These are phyloP conservation scores for Otolemur garnettii DNA, from an alignment of 2,113 vertebrate species.

Conservation along the genomic window DNA sequence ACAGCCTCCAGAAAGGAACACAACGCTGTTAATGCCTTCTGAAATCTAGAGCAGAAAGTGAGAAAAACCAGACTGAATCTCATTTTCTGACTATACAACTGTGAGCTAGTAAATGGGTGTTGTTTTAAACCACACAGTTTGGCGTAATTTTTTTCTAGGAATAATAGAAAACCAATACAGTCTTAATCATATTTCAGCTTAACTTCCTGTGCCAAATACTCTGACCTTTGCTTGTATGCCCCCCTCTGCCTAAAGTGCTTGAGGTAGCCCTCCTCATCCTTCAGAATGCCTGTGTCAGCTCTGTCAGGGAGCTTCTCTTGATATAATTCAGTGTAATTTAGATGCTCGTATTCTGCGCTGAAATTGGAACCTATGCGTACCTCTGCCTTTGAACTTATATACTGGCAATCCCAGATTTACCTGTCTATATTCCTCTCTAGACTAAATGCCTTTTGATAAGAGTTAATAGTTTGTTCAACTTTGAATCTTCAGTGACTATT, in stretches of 20 bases:
- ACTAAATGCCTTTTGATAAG: constrained; percentile 7
- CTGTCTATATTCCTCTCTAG: neutral
- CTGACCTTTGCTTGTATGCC: neutral
- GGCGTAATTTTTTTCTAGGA: neutral
- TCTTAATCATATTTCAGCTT: neutral
- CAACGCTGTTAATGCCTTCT: neutral
- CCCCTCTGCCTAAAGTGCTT: neutral
- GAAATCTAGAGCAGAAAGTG: neutral
- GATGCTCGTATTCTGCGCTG: neutral
- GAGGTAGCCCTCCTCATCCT: neutral
- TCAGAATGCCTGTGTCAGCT: neutral
- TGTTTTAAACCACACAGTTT: neutral
- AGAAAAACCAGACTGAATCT: neutral
- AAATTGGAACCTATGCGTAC: neutral
- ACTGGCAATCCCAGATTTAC: neutral
- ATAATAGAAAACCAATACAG: neutral
- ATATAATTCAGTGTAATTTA: neutral
- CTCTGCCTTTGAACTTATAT: neutral
- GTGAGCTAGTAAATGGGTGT: neutral
- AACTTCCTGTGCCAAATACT: neutral
- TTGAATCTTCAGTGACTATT: neutral
- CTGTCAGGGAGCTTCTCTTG: neutral
- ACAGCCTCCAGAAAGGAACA: neutral
- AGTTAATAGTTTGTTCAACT: neutral
- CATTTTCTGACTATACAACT: neutral